phyloP scores from a whole-genome alignment of 2,113 vertebrate species.

The Gracilinanus agilis region DNA sequence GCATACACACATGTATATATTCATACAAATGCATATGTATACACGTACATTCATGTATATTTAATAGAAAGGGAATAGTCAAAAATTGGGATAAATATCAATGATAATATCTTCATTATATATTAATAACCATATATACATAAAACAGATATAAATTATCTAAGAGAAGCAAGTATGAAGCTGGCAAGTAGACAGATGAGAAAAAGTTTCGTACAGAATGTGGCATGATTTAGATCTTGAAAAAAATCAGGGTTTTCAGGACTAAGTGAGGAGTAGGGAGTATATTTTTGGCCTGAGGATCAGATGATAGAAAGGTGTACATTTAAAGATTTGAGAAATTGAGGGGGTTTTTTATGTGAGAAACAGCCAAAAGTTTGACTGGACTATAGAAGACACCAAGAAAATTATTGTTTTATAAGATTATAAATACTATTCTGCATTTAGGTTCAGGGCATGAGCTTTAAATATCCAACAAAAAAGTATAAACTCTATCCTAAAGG shows the following conservation, averaged over 20 bases:
- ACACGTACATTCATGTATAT: not conserved
- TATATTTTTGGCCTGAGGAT: not conserved
- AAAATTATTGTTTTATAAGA: not conserved
- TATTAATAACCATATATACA: not conserved
- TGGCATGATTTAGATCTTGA: not conserved
- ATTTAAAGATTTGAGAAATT: not conserved
- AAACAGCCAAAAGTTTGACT: not conserved
- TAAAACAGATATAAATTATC: not conserved
- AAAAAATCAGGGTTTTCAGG: not conserved
- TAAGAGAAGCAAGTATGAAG: rapidly evolving
- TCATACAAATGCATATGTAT: not conserved
- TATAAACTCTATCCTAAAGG: not conserved
- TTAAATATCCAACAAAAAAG: not conserved
- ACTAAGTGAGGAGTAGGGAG: not conserved
- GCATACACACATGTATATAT: too few species aligned
- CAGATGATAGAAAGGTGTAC: not conserved
- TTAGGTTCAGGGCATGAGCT: not conserved
- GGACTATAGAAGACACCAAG: not conserved
- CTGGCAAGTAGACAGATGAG: not conserved
- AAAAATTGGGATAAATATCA: not conserved
- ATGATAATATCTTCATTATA: not conserved
- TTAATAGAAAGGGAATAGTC: not conserved
- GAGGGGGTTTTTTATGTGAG: not conserved
- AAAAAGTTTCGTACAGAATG: not conserved
- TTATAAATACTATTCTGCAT: too few species aligned